Conservation (phyloP, 2,797 vertebrate genomes). For the Meriones psammophilus region DNA sequence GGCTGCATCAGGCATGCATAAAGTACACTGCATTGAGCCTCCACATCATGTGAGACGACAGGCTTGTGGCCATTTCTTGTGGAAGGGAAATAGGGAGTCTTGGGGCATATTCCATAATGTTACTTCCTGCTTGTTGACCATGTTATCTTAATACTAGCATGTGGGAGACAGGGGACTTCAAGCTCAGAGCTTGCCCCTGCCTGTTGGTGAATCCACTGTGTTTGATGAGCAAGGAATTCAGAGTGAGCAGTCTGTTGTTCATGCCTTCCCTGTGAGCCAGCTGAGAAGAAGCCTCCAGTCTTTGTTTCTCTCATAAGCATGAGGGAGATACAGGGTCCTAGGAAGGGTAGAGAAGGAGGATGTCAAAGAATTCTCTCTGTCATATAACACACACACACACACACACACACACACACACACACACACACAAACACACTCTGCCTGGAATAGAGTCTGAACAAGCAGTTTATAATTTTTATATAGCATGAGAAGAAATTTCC, state of each 20-base stretch:
- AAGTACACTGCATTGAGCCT: not conserved
- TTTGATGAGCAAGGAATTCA: not conserved
- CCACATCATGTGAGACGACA: not conserved
- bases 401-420: too few relatives aligned
- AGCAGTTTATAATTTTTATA: not conserved
- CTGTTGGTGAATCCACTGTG: not conserved
- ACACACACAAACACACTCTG: too few relatives aligned
- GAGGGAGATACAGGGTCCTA: not conserved
- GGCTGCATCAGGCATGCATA: not conserved
- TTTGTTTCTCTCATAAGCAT: not conserved
- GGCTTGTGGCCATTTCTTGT: not conserved
- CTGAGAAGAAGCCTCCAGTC: not conserved
- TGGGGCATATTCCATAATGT: not conserved
- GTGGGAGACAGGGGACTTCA: too few relatives aligned
- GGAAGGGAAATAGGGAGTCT: not conserved
- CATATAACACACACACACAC: too few relatives aligned
- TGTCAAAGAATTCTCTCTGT: not conserved
- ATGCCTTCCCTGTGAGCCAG: rapidly evolving
- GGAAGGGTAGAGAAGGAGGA: not conserved
- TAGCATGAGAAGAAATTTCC: not conserved
- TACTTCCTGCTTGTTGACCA: not conserved
- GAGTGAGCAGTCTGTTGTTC: too few relatives aligned
- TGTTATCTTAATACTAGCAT: not conserved
- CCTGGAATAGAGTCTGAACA: not conserved
- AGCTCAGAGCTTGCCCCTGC: not conserved